Percentiles rank a stretch among this genome's conserved stretches.
phyloP scores from a whole-genome alignment of 2,113 vertebrate species.

The Erinaceus europaeus region DNA sequence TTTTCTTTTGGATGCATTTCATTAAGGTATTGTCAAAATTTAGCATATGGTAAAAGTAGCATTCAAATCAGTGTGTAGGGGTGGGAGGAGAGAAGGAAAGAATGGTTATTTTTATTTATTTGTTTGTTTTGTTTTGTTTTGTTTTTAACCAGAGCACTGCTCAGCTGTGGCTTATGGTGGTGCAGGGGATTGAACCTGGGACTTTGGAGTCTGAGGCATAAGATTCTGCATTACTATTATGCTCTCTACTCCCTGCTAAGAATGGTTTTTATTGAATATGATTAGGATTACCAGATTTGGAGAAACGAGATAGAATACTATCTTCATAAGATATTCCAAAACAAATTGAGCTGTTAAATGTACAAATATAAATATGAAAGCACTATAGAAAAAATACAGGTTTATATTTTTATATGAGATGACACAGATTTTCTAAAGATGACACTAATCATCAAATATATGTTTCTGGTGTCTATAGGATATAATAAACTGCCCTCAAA shows the following conservation, averaged over 20 bases:
- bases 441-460: background rate
- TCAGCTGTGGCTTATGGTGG: too few species aligned
- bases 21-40: background rate
- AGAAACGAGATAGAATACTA: background rate
- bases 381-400: background rate
- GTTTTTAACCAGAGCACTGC: too few species aligned
- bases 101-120: background rate
- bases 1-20: constrained; percentile 22
- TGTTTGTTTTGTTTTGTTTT: too few species aligned
- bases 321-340: background rate
- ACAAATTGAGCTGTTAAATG: background rate
- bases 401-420: constrained; percentile 6
- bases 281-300: background rate
- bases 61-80: constrained; percentile 9
- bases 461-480: background rate
- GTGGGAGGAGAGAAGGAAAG: too few species aligned
- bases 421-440: constrained; percentile 1
- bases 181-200: too few species aligned
- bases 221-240: too few species aligned
- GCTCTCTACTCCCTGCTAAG: too few species aligned
- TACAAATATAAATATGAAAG: background rate
- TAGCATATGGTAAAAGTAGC: constrained; percentile 2
- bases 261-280: constrained; percentile 40
- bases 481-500: background rate
- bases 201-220: too few species aligned